Evolutionary conservation across 2,797 vertebrate species (phyloP), one percentile per base, ranked within the genome.

Genomic region (Menidia menidia): DNA sequence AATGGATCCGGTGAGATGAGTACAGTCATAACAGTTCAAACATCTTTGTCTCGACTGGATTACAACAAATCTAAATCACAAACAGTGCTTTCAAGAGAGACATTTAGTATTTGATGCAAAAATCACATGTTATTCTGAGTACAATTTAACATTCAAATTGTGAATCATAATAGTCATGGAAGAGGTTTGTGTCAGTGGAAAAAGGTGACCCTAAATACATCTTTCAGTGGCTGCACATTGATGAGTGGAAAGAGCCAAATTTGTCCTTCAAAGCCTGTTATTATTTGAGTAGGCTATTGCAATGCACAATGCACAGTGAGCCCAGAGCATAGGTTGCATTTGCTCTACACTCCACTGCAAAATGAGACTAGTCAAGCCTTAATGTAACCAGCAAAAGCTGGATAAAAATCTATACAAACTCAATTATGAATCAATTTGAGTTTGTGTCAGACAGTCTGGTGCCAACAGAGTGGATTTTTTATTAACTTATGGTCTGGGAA

Each of bases 391-490:
- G 93, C 93, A 94, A 93, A 94, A 94, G 93, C 94, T 90, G 90
- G 93, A 94, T 94, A 92, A 93, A 93, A 95, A 94, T 95, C 93
- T 92, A 93, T 95, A 94, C 93, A 94, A 95, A 95, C 90, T 91
- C 88, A 95, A 94, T 95, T 95, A 95, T 91, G 93, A 94, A 95
- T 95, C 94, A 95, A 95, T 95, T 95, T 95, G 93, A 94, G 93
- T 95, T 95, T 94, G 93, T 94, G 94, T 94, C 94, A 95, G 94
- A 95, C 94, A 93, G 93, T 93, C 94, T 94, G 94, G 94, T 95
- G 94, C 94, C 94, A 95, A 95, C 94, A 95, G 93, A 94, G 93
- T 94, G 93, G 93, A 93, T 94, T 94, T 94, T 94, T 94, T 94
- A 95, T 94, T 94, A 94, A 94, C 94, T 95, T 94, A 95, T 94